Base-by-base conservation (phyloP, 2,113 vertebrate genomes). In the Andinoacara biseriatus region DNA sequence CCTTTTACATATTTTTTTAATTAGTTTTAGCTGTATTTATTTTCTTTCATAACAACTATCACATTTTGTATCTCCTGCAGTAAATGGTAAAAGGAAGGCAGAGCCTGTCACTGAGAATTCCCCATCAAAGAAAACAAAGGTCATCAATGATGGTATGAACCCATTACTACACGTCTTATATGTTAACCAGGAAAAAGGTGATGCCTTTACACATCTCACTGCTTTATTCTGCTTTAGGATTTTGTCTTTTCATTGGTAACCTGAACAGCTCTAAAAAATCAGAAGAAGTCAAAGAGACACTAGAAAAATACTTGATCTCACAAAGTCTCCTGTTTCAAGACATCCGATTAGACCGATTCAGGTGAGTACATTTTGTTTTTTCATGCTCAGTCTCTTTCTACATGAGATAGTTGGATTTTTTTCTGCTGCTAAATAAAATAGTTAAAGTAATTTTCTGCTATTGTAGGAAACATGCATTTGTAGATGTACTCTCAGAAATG, bases 401-500 rank as follows among this genome's bases (percentile, higher is more conserved):
- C 7, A 6, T 58, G 1, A n/a, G 18, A 20, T 54, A 9, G n/a
- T 3, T 54, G 5, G 2, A 5, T 18, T 77, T 57, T 1, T 26
- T 24, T 2, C 33, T 74, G 29, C 22, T 80, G 69, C 54, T 22
- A 8, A 2, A 15, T 33, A 5, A 40, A 59, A 24, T 29, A 49
- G 40, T 40, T 74, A n/a, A 76, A 2, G 65, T 31, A 1, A 59
- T 46, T 49, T 84, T 84, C 67, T 89, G 15, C 18, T 85, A 4
- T 83, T 87, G 20, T 76, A 94, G 94, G 63, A 95, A 89, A 83
- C 80, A 91, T 26, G 93, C 92, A 1, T 74, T 78, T 86, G 35
- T 94, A 22, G 88, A 93, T 75, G n/a, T 95, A 78, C 83, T 89
- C 63, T 91, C 93, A 20, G 62, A 92, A 63, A 96, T 98, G 84